A percentile compares a stretch with the other conserved stretches of the same genome.
These are phyloP conservation scores for Drosophila bunnanda DNA, from an alignment of 2,888 invertebrate species.

Conservation along the genomic window DNA sequence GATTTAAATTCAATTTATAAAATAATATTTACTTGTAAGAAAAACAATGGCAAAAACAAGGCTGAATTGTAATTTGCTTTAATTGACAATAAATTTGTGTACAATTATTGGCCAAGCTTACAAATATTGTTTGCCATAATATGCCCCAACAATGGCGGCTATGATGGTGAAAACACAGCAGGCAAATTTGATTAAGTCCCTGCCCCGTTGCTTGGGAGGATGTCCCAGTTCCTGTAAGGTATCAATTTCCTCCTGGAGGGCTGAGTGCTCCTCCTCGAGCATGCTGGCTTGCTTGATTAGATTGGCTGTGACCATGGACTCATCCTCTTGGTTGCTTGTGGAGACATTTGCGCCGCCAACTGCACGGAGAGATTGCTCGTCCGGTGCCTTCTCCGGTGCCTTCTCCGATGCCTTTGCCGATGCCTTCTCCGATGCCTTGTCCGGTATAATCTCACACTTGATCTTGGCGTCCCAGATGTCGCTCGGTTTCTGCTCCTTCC, in stretches of 20 bases:
- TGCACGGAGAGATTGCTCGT: neutral
- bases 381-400: neutral
- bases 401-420: neutral
- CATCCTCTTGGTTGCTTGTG: neutral
- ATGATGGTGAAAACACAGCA: constrained; percentile 6
- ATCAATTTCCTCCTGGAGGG: constrained; percentile 2
- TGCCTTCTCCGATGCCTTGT: neutral
- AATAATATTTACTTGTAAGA: too few species aligned
- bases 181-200: constrained; percentile 1
- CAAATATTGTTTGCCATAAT: constrained; percentile 26
- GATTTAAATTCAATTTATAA: too few species aligned
- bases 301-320: constrained; percentile 15
- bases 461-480: constrained; percentile 51
- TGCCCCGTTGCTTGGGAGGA: neutral
- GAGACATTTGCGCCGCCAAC: constrained; percentile 1
- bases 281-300: constrained; percentile 20
- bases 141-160: constrained; percentile 21
- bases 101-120: constrained; percentile 2
- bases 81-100: constrained; percentile 29
- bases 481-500: constrained; percentile 26
- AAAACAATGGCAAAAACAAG: neutral
- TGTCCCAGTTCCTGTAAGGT: neutral
- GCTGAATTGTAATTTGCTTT: neutral
- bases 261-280: constrained; percentile 34
- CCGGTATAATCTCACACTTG: constrained; percentile 16